Evolutionary conservation across 1,140 invertebrate species (phyloP).

Genomic region (Brachionus koreanus): DNA sequence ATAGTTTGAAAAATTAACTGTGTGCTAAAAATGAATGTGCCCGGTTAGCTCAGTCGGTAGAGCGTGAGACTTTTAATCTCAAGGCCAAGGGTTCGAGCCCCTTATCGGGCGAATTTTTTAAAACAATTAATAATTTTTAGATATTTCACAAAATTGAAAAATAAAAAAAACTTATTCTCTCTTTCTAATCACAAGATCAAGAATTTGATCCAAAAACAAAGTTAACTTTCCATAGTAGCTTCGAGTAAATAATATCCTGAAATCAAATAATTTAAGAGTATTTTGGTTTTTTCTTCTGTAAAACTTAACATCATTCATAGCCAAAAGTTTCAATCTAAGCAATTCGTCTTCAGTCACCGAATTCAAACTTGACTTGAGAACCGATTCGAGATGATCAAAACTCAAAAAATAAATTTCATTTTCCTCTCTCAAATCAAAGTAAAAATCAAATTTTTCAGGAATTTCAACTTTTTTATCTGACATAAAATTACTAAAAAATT

Average conservation of each 20-base stretch:
- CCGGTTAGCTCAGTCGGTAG: constrained; percentile 1
- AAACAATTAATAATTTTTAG: too few species aligned
- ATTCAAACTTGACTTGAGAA: background rate
- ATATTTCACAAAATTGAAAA: too few species aligned
- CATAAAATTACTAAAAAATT: background rate
- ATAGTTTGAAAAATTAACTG: too few species aligned
- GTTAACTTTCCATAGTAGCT: background rate
- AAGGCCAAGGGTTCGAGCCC: background rate
- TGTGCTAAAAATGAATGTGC: background rate
- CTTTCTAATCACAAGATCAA: background rate
- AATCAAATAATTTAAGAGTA: background rate
- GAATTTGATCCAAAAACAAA: background rate
- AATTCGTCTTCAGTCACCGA: background rate
- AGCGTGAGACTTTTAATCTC: constrained; percentile 5
- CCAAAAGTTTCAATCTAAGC: background rate
- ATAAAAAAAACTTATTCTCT: background rate
- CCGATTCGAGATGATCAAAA: background rate
- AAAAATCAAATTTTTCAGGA: background rate
- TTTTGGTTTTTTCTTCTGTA: background rate
- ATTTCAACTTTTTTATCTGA: background rate
- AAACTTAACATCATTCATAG: background rate
- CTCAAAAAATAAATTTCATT: background rate
- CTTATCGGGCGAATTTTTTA: background rate
- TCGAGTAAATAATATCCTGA: background rate
- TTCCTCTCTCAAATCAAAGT: background rate